These are phyloP conservation scores for Sigmodon hispidus DNA, from an alignment of 2,113 vertebrate species.

Conservation along the genomic window DNA sequence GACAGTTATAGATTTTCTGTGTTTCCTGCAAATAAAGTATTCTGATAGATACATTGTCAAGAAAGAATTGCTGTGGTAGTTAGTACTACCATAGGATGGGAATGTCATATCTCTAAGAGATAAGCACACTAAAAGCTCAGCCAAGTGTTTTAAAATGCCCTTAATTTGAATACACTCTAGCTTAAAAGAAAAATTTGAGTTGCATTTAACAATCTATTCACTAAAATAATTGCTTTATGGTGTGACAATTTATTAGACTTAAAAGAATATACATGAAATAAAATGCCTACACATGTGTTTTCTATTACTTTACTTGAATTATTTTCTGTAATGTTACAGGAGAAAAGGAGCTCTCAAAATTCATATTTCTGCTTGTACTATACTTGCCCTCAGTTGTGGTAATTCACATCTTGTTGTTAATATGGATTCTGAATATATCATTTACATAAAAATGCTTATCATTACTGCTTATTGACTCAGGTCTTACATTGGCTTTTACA, in stretches of 20 bases:
- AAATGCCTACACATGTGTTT: not conserved
- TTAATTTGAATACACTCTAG: not conserved
- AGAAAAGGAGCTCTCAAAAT: not conserved
- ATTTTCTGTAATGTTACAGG: not conserved
- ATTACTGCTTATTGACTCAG: not conserved
- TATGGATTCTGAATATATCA: not conserved
- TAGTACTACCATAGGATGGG: not conserved
- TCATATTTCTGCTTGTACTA: not conserved
- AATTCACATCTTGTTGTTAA: not conserved
- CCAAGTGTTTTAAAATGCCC: not conserved
- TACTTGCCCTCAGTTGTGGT: not conserved
- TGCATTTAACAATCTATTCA: not conserved
- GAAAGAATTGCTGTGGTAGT: not conserved
- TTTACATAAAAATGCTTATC: not conserved
- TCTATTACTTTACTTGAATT: slow-evolving; percentile 19
- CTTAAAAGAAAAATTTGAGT: not conserved
- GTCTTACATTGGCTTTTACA: not conserved
- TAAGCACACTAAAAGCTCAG: not conserved
- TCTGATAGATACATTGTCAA: not conserved
- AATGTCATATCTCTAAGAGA: not conserved
- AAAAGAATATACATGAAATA: not conserved
- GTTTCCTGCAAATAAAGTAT: not conserved
- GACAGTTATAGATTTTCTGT: not conserved
- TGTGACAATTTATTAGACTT: not conserved
- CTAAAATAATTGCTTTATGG: slow-evolving; percentile 14